These are phyloP conservation scores for Coregonus suidteri DNA, from an alignment of 2,797 vertebrate genomes.

Conservation along the genomic window DNA sequence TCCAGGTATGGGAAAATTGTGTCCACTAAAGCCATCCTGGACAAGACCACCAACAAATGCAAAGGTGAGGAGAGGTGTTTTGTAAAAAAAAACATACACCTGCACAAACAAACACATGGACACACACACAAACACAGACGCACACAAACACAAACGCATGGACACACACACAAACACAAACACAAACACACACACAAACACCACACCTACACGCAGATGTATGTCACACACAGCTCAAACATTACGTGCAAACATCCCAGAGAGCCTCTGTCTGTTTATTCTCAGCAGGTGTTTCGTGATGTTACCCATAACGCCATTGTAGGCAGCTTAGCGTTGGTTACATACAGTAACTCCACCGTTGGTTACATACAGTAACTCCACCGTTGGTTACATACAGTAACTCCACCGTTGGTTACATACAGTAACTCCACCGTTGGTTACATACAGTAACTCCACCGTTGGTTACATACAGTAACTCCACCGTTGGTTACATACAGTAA, in stretches of 20 bases:
- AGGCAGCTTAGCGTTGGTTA: constrained; percentile 25
- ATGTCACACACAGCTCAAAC: neutral
- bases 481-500: constrained; percentile 34
- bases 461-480: constrained; percentile 38
- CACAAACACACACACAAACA: neutral
- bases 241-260: constrained; percentile 7
- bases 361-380: constrained; percentile 38
- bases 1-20: constrained; percentile 93
- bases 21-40: constrained; percentile 95
- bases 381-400: constrained; percentile 32
- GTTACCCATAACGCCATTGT: constrained; percentile 36
- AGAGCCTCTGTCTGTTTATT: constrained; percentile 21
- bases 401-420: constrained; percentile 32
- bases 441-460: constrained; percentile 29
- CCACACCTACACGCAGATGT: neutral
- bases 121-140: neutral
- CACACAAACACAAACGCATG: neutral
- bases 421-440: constrained; percentile 35
- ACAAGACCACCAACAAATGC: constrained; percentile 95
- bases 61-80: constrained; percentile 82
- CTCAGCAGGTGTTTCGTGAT: constrained; percentile 40
- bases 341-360: constrained; percentile 29
- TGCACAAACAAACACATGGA: neutral
- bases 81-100: neutral
- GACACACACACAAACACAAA: neutral